These are phyloP conservation scores for Scatophagus argus DNA, from an alignment of 2,113 vertebrate genomes.

Conservation along the genomic window DNA sequence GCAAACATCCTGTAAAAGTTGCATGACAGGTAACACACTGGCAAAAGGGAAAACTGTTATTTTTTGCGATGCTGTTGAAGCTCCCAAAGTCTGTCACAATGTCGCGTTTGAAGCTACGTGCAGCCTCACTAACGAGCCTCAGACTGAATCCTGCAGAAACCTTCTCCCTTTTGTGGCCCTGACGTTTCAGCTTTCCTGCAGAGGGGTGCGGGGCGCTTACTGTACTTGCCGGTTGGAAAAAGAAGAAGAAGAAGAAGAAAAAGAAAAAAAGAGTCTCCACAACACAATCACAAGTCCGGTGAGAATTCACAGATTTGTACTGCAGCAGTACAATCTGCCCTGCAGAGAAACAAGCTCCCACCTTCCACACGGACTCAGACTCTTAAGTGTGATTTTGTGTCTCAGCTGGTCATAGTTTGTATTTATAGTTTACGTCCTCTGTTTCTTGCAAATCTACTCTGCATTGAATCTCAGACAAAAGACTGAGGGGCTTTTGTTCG, in stretches of 20 bases:
- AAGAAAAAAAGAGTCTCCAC: conserved; percentile 10
- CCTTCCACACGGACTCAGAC: conserved; percentile 10
- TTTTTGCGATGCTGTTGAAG: not conserved
- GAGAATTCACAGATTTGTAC: conserved; percentile 65
- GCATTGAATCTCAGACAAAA: conserved; percentile 19
- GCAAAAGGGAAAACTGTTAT: not conserved
- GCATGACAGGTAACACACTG: not conserved
- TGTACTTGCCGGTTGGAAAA: conserved; percentile 57
- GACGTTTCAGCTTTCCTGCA: conserved; percentile 23
- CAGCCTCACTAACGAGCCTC: conserved; percentile 16
- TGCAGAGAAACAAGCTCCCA: conserved; percentile 18
- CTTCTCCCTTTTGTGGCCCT: conserved; percentile 38
- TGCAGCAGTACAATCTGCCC: conserved; percentile 57
- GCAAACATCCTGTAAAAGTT: not conserved
- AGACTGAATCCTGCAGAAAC: conserved; percentile 21
- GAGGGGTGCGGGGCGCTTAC: conserved; percentile 21
- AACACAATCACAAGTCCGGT: conserved; percentile 63
- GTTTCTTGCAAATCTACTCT: conserved; percentile 6
- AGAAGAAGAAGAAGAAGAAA: conserved; percentile 28
- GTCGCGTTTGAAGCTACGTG: conserved; percentile 13
- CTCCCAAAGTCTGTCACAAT: not conserved
- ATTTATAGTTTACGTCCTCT: conserved; percentile 24
- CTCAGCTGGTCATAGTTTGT: not conserved
- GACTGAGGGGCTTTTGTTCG: conserved; percentile 17
- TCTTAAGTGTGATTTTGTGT: not conserved